These are phyloP conservation scores for Capra hircus DNA, from an alignment of 2,113 vertebrate species.

Conservation along the genomic window DNA sequence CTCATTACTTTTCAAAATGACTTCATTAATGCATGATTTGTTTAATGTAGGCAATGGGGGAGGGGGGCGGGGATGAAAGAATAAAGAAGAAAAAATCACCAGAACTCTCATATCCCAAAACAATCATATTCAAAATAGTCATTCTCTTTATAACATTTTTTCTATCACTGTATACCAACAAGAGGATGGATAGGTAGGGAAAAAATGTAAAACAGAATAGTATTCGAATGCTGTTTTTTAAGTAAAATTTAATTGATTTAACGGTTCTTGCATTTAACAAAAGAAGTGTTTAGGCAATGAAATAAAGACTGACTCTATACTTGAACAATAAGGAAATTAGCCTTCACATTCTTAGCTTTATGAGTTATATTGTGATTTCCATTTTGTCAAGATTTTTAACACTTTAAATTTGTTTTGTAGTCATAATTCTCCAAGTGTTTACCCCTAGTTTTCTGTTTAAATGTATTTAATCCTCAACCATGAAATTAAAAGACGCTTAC, in stretches of 20 bases:
- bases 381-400: conserved; percentile 19
- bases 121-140: background rate
- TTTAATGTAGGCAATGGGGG: background rate
- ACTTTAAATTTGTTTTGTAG: conserved; percentile 11
- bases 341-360: conserved; percentile 30
- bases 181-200: background rate
- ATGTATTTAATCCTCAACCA: background rate
- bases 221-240: background rate
- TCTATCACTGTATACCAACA: background rate
- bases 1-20: background rate
- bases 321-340: background rate
- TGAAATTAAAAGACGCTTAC: background rate
- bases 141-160: background rate
- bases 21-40: background rate
- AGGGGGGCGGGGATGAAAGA: background rate
- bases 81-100: background rate
- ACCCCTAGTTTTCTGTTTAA: background rate
- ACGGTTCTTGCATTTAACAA: background rate
- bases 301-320: background rate
- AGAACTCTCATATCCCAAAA: background rate
- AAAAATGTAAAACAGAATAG: background rate
- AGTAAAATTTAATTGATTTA: background rate
- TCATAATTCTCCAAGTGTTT: background rate
- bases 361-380: conserved; percentile 24
- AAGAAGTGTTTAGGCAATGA: background rate